These are phyloP conservation scores for Lagodon rhomboides DNA, from an alignment of 2,797 vertebrate species.

Conservation along the genomic window DNA sequence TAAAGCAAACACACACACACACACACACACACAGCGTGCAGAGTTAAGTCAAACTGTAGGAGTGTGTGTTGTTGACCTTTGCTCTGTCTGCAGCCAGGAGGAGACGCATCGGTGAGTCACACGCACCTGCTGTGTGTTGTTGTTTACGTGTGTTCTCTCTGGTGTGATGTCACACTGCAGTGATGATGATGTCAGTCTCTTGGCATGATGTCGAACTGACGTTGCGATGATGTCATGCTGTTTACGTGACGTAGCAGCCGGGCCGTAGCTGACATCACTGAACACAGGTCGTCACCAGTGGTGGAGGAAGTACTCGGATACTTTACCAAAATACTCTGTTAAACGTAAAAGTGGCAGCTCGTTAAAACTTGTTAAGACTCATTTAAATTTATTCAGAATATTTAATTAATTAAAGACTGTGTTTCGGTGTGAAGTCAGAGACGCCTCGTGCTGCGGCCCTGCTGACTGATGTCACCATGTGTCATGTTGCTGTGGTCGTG, in stretches of 20 bases:
- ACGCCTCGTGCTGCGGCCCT: constrained; percentile 9
- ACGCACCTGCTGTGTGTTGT: neutral
- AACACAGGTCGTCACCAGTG: neutral
- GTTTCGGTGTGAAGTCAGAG: too few relatives aligned
- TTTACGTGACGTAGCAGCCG: constrained; percentile 7
- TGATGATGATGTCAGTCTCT: constrained; percentile 1
- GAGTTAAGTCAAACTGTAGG: constrained; percentile 5
- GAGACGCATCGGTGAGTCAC: constrained; percentile 80
- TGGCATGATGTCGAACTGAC: constrained; percentile 30
- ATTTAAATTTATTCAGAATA: too few relatives aligned
- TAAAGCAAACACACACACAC: constrained; percentile 67
- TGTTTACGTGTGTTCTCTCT: neutral
- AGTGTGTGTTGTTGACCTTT: constrained; percentile 69
- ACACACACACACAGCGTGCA: constrained; percentile 30
- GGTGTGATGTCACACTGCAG: constrained; percentile 18
- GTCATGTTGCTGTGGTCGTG: constrained; percentile 4
- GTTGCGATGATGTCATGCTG: constrained; percentile 7
- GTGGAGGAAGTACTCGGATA: neutral
- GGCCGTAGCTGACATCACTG: constrained; percentile 17
- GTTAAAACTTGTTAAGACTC: too few relatives aligned
- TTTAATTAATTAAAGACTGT: neutral
- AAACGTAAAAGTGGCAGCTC: too few relatives aligned
- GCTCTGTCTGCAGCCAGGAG: constrained; percentile 80
- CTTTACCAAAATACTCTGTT: too few relatives aligned
- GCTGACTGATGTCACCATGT: neutral